Percentiles rank a stretch among this genome's conserved stretches.
These are phyloP conservation scores for Tupaia tana DNA, from an alignment of 2,113 vertebrate genomes.

Conservation along the genomic window DNA sequence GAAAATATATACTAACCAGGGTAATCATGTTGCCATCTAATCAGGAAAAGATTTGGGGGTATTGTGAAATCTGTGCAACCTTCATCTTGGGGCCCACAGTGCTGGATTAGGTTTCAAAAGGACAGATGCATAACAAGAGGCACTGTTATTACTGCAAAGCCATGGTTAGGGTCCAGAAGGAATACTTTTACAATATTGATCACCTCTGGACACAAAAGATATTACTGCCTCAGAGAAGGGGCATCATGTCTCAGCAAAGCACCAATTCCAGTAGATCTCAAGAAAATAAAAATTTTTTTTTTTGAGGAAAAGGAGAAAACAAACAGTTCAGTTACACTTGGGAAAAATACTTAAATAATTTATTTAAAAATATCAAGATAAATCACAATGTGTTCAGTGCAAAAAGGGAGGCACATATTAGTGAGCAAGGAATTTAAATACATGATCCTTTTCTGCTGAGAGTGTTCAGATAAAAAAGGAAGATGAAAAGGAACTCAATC, in stretches of 20 bases:
- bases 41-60: conserved; percentile 50
- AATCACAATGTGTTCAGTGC: conserved; percentile 25
- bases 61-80: not conserved
- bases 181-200: conserved; percentile 19
- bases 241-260: not conserved
- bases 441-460: not conserved
- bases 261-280: not conserved
- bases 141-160: conserved; percentile 6
- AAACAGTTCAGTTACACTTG: conserved; percentile 11
- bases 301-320: conserved; percentile 36
- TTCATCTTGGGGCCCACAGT: not conserved
- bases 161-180: conserved; percentile 13
- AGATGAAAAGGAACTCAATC: conserved; percentile 34
- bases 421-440: conserved; percentile 28
- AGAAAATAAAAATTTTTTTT: conserved; percentile 61
- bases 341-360: conserved; percentile 55
- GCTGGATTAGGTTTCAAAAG: conserved; percentile 43
- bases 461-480: conserved; percentile 48
- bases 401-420: not conserved
- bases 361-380: conserved; percentile 49
- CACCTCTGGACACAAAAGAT: conserved; percentile 41
- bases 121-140: conserved; percentile 14
- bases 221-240: not conserved
- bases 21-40: conserved; percentile 47
- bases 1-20: not conserved